phyloP scores from a whole-genome alignment of 1,140 invertebrate species.

The Medauroidea extradentata region DNA sequence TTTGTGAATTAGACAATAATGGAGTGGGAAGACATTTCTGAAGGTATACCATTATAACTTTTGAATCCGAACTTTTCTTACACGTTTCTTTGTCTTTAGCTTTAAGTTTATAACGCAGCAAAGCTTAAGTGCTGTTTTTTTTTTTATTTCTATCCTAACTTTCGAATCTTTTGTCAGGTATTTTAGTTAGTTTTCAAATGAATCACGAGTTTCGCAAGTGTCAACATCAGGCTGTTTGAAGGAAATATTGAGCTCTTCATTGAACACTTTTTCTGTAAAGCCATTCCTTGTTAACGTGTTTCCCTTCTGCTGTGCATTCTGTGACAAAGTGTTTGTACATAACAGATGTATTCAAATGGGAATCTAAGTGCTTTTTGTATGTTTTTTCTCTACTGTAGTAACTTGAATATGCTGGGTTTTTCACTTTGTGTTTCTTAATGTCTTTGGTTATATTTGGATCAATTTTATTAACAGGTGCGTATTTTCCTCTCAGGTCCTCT shows the following conservation, averaged over 20 bases:
- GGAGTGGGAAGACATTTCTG: conserved; percentile 16
- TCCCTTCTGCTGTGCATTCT: too few relatives aligned
- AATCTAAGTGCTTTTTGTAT: too few relatives aligned
- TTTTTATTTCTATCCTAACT: conserved; percentile 4
- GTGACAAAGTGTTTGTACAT: too few relatives aligned
- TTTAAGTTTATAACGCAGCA: conserved; percentile 11
- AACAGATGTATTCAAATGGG: too few relatives aligned
- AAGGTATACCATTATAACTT: conserved; percentile 9
- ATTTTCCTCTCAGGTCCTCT: conserved; percentile 10
- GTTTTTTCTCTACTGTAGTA: conserved; percentile 16
- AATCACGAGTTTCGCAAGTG: conserved; percentile 13
- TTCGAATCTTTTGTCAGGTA: not conserved
- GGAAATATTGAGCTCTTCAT: conserved; percentile 9
- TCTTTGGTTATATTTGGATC: conserved; percentile 6
- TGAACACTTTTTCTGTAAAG: conserved; percentile 6
- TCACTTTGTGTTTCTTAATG: conserved; percentile 11
- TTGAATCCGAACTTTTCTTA: conserved; percentile 1
- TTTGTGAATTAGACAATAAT: conserved; percentile 6
- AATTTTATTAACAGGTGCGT: conserved; percentile 12
- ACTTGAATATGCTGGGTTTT: conserved; percentile 10
- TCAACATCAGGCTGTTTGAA: conserved; percentile 2
- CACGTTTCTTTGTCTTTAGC: conserved; percentile 7
- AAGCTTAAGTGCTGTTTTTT: conserved; percentile 8
- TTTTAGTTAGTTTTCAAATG: conserved; percentile 1
- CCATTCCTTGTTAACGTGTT: conserved; percentile 5